phyloP scores from a whole-genome alignment of 1,140 invertebrate genomes.

The Hermetia illucens region DNA sequence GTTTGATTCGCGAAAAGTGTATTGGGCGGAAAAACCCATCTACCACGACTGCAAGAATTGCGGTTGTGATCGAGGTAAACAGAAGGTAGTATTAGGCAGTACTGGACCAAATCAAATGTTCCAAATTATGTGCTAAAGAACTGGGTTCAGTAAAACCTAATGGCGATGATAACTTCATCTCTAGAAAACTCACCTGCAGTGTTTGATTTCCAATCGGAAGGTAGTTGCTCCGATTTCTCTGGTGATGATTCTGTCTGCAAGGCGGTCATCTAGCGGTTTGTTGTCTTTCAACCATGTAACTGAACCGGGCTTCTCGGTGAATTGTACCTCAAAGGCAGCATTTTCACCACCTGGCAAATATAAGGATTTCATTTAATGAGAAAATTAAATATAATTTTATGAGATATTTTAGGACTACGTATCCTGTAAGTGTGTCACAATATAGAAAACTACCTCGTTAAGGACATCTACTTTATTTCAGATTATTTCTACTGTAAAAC shows the following conservation, averaged over 20 bases:
- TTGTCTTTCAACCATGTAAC: conserved; percentile 87
- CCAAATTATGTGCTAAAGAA: no score
- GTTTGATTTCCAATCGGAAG: conserved; percentile 60
- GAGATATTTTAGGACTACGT: no score
- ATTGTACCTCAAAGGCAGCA: conserved; percentile 67
- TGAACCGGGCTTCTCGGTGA: conserved; percentile 40
- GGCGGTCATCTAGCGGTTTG: conserved; percentile 57
- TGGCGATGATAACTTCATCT: not conserved
- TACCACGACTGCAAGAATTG: no score
- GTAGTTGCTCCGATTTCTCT: conserved; percentile 35
- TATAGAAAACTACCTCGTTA: not conserved
- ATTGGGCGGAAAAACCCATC: no score
- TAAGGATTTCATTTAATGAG: not conserved
- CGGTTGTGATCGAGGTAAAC: no score
- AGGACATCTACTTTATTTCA: no score
- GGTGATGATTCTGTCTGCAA: conserved; percentile 59
- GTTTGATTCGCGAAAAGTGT: no score
- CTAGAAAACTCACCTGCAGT: conserved; percentile 39
- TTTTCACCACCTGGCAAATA: conserved; percentile 71
- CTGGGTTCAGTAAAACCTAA: no score
- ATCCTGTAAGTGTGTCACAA: not conserved
- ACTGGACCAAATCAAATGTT: no score
- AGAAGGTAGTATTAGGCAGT: no score
- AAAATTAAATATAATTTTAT: conserved; percentile 2
- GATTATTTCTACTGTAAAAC: no score